Percentiles rank a stretch among this genome's conserved stretches.
Conservation (phyloP, 2,797 vertebrate genomes). For the Kryptolebias ocellatus region DNA sequence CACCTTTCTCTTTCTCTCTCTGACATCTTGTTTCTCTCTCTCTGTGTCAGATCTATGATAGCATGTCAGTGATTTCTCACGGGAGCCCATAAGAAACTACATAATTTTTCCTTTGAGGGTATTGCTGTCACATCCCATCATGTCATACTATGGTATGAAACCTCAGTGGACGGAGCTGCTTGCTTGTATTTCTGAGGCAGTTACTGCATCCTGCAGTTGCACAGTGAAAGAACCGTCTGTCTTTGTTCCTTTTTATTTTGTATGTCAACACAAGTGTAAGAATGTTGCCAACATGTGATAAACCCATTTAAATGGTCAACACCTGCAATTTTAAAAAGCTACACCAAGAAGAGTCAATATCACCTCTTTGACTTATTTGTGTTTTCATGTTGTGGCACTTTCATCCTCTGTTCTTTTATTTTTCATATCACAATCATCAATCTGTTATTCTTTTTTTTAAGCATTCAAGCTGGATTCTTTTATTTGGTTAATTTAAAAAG, state of each 20-base stretch:
- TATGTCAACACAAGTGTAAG: constrained; percentile 18
- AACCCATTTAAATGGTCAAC: constrained; percentile 20
- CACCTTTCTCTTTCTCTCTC: constrained; percentile 8
- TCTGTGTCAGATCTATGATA: constrained; percentile 12
- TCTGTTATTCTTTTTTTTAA: not conserved
- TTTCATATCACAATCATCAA: not conserved
- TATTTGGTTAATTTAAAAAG: constrained; percentile 9
- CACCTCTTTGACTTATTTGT: constrained; percentile 22
- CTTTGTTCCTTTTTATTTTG: constrained; percentile 21
- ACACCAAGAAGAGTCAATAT: constrained; percentile 27
- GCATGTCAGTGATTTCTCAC: constrained; percentile 22
- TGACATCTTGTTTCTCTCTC: not conserved
- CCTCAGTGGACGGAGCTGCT: constrained; percentile 19
- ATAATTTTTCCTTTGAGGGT: constrained; percentile 15
- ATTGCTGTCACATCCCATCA: constrained; percentile 40
- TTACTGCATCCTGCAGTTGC: constrained; percentile 46
- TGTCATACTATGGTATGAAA: constrained; percentile 29
- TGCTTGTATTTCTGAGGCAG: constrained; percentile 14
- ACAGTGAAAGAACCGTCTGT: not conserved
- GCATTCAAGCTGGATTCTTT: not conserved
- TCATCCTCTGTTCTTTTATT: constrained; percentile 15
- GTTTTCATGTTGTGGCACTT: constrained; percentile 20
- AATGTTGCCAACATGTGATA: not conserved
- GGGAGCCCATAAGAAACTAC: constrained; percentile 29
- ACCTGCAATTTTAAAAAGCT: constrained; percentile 14